These are phyloP conservation scores for Scrobipalpa costella DNA, from an alignment of 2,888 invertebrate genomes.

Conservation along the genomic window DNA sequence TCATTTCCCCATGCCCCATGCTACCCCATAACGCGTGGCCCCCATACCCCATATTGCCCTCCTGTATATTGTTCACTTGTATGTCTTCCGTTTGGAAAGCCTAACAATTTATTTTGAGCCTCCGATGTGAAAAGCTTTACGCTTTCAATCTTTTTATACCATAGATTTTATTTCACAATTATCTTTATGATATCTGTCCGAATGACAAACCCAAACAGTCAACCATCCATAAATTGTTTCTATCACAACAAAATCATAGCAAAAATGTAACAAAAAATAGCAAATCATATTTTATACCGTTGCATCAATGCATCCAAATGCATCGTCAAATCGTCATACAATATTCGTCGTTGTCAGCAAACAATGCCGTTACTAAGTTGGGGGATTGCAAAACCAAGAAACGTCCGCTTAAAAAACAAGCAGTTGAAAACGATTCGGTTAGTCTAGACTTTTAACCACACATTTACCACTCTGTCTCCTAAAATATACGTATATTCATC, in stretches of 20 bases:
- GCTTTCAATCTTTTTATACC: neutral
- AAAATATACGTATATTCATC: no score
- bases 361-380: neutral
- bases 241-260: conserved; percentile 25
- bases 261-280: neutral
- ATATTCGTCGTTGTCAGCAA: neutral
- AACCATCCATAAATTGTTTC: conserved; percentile 2
- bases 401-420: neutral
- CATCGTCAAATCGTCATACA: neutral
- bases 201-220: conserved; percentile 24
- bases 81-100: conserved; percentile 8
- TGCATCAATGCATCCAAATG: neutral
- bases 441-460: neutral
- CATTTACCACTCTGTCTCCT: neutral
- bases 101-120: neutral
- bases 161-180: neutral
- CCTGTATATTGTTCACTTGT: neutral
- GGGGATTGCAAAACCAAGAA: neutral
- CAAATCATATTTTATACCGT: neutral
- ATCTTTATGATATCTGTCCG: neutral
- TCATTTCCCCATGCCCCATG: conserved; percentile 57
- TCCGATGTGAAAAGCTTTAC: neutral
- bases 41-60: conserved; percentile 13
- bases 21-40: conserved; percentile 43
- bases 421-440: conserved; percentile 1